Evolutionary conservation across 2,888 invertebrate species (phyloP).

Genomic region (Arrhopalites spinosus): DNA sequence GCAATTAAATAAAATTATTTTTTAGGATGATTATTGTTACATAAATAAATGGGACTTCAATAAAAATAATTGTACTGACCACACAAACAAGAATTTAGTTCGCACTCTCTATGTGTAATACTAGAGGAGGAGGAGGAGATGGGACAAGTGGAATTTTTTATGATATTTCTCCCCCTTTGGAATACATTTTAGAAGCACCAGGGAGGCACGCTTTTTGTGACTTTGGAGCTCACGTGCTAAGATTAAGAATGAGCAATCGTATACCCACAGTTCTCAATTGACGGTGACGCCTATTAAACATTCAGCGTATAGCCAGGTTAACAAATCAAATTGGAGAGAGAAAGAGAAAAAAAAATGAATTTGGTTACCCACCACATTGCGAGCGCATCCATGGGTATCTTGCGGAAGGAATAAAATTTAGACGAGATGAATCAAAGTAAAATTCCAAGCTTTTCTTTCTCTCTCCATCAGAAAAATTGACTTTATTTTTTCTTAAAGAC

Average conservation of each 20-base stretch:
- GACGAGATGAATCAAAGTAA: conserved; percentile 18
- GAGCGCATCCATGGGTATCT: conserved; percentile 33
- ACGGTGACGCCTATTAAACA: conserved; percentile 11
- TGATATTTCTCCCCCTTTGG: too few species aligned
- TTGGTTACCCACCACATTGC: conserved; percentile 18
- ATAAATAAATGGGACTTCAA: too few species aligned
- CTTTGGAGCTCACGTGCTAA: conserved; percentile 5
- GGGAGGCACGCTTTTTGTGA: background rate
- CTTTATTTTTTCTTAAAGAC: too few species aligned
- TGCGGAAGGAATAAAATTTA: conserved; percentile 1
- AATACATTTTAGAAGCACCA: background rate
- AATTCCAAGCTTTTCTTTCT: conserved; percentile 11
- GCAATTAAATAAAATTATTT: too few species aligned
- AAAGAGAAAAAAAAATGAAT: background rate
- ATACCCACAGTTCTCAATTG: background rate
- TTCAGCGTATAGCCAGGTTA: too few species aligned
- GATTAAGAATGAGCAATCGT: conserved; percentile 7
- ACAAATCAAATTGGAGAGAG: background rate
- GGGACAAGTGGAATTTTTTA: too few species aligned
- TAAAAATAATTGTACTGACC: too few species aligned
- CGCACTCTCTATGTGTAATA: too few species aligned
- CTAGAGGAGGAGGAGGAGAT: too few species aligned
- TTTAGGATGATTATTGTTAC: too few species aligned
- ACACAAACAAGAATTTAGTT: too few species aligned
- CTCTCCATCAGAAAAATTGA: background rate